Evolutionary conservation across 2,888 invertebrate species (phyloP).

Genomic region (Plagodis dolabraria): DNA sequence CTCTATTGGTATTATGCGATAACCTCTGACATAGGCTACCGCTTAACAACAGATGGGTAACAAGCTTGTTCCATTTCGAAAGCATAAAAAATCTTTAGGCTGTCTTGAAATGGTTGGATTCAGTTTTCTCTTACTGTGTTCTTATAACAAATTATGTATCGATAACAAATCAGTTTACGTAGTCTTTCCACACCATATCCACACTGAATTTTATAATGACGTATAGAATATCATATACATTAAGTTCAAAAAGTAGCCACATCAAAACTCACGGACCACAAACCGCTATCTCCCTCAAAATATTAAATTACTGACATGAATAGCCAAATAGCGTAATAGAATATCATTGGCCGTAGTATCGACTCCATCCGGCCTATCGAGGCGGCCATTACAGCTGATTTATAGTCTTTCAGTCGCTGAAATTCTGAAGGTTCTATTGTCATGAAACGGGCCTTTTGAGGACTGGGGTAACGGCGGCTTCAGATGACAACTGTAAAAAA

Average conservation of each 20-base stretch:
- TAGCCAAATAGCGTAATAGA: slow-evolving; percentile 36
- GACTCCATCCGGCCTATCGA: slow-evolving; percentile 25
- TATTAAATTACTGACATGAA: slow-evolving; percentile 32
- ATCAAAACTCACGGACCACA: slow-evolving; percentile 12
- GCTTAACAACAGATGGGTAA: no score
- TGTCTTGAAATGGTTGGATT: no score
- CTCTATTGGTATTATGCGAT: no score
- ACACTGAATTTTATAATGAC: no score
- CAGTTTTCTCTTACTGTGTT: no score
- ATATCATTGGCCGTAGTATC: slow-evolving; percentile 36
- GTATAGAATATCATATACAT: neutral
- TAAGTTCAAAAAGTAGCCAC: slow-evolving; percentile 3
- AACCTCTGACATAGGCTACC: no score
- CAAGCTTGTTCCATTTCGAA: no score
- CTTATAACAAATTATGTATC: no score
- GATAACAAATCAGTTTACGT: no score
- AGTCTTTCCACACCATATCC: no score
- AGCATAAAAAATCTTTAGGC: no score
- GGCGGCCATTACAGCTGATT: slow-evolving; percentile 46
- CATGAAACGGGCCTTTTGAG: slow-evolving; percentile 24
- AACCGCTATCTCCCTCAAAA: slow-evolving; percentile 11
- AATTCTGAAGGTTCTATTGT: slow-evolving; percentile 40
- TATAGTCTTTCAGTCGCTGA: slow-evolving; percentile 35
- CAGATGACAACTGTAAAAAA: slow-evolving; percentile 24
- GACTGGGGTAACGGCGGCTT: slow-evolving; percentile 19